phyloP scores from a whole-genome alignment of 2,888 invertebrate genomes.

The Spilosoma lubricipeda region DNA sequence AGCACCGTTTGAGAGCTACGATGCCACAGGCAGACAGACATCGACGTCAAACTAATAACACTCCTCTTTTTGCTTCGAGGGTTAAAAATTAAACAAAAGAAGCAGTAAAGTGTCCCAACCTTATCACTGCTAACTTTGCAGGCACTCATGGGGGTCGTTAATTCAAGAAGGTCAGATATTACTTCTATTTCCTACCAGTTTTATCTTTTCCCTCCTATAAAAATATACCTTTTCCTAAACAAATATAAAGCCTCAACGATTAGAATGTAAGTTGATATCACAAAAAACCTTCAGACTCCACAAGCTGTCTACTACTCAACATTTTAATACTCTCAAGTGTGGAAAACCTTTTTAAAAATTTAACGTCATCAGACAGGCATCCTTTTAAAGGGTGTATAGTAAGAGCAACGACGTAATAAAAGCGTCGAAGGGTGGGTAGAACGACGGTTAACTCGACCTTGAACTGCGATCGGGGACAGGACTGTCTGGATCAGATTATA shows the following conservation, averaged over 20 bases:
- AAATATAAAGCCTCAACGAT: not conserved
- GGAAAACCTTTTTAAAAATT: slow-evolving; percentile 36
- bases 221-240: not conserved
- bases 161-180: too few species aligned
- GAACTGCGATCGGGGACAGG: slow-evolving; percentile 56
- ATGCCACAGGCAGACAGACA: too few species aligned
- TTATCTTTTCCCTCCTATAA: too few species aligned
- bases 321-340: slow-evolving; percentile 9
- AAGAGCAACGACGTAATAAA: slow-evolving; percentile 42
- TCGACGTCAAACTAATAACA: too few species aligned
- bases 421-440: slow-evolving; percentile 50
- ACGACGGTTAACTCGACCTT: slow-evolving; percentile 68
- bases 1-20: too few species aligned
- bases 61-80: too few species aligned
- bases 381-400: slow-evolving; percentile 41
- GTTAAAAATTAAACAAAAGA: too few species aligned
- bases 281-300: not conserved
- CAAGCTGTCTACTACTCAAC: slow-evolving; percentile 25
- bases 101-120: too few species aligned
- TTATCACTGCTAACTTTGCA: too few species aligned
- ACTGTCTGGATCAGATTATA: slow-evolving; percentile 66
- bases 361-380: slow-evolving; percentile 33
- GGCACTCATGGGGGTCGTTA: too few species aligned
- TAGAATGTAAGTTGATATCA: not conserved
- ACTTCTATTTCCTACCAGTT: too few species aligned